Base-by-base conservation (phyloP, 1,140 invertebrate species). In the Anastatus disparis region DNA sequence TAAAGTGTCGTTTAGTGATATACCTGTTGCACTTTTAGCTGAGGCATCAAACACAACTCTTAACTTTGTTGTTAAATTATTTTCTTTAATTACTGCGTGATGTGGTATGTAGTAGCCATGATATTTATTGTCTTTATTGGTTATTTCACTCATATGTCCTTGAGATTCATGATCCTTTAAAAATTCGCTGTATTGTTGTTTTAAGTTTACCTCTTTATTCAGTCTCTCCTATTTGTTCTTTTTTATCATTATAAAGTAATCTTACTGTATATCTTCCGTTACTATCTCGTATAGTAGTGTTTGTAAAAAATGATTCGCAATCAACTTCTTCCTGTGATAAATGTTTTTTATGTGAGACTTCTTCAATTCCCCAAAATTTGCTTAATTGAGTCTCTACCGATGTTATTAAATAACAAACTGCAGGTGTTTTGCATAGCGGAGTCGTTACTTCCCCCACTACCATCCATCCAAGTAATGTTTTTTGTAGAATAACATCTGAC, bases 21-120 rank as follows among this genome's bases (percentile, higher is more conserved):
- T 42, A 2, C 76, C 76, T 8, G 46, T 71, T 9, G 63, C 66
- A 8, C 75, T 76, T 56, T 59, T 77, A 0, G 76, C 75, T 13
- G 80, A 80, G 0, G 77, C 81, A 64, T 84, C 82, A 55, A 84
- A 84, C 6, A 70, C 48, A n/a, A 70, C 58, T 15, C 58, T 17
- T 4, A 48, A 10, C 22, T 48, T 48, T 6, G 20, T 48, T 22
- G 46, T 48, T 48, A 48, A 20, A 24, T 48, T 48, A 44, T 44
- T n/a, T 22, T 48, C 46, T 22, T 48, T 48, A 20, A 48, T n/a
- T 4, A 48, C 46, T 2, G 20, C 46, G 3, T 22, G 20, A 48
- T 22, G 46, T 6, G 46, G 20, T 22, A 48, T 48, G 10, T 48
- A 48, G 10, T 20, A 48, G 3, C 20, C 46, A 4, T 35, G 4